Conservation (phyloP, 2,888 invertebrate genomes). For the Drosophila buzzatii region DNA sequence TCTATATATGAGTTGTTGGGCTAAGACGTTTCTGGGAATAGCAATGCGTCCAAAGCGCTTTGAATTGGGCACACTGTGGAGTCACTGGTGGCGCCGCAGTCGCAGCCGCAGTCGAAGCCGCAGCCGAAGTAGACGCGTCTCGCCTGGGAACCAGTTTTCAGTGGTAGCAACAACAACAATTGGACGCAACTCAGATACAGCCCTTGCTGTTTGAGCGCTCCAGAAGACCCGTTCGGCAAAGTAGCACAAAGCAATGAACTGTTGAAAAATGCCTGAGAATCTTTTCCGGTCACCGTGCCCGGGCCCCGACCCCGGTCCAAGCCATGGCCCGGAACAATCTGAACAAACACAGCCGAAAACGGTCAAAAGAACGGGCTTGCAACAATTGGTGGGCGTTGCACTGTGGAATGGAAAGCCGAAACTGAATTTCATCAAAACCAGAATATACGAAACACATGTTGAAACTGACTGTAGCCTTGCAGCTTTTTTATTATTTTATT, state of each 20-base stretch:
- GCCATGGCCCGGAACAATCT: slow-evolving; percentile 41
- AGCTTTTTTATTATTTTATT: not conserved
- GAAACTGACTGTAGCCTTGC: slow-evolving; percentile 13
- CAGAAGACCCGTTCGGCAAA: slow-evolving; percentile 68
- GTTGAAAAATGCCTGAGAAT: slow-evolving; percentile 75
- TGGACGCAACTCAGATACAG: slow-evolving; percentile 39
- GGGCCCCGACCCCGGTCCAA: slow-evolving; percentile 33
- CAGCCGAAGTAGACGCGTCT: slow-evolving; percentile 6
- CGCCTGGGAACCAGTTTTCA: slow-evolving; percentile 70
- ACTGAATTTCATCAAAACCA: slow-evolving; percentile 21
- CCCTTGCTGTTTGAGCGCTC: slow-evolving; percentile 53
- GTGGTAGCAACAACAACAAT: slow-evolving; percentile 53
- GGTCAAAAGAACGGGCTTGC: slow-evolving; percentile 39
- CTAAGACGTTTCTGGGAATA: slow-evolving; percentile 55
- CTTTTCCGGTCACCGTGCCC: slow-evolving; percentile 63
- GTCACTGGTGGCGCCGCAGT: slow-evolving; percentile 54
- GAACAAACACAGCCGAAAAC: slow-evolving; percentile 59
- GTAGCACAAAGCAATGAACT: slow-evolving; percentile 80
- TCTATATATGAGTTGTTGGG: slow-evolving; percentile 25
- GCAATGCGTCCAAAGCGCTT: slow-evolving; percentile 52
- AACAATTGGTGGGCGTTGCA: slow-evolving; percentile 64
- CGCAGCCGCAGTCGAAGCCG: slow-evolving; percentile 50
- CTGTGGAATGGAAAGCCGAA: slow-evolving; percentile 24
- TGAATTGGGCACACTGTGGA: slow-evolving; percentile 66
- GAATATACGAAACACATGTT: slow-evolving; percentile 18